Evolutionary conservation across 2,888 invertebrate genomes (phyloP).

Genomic region (Apotomis turbidana): DNA sequence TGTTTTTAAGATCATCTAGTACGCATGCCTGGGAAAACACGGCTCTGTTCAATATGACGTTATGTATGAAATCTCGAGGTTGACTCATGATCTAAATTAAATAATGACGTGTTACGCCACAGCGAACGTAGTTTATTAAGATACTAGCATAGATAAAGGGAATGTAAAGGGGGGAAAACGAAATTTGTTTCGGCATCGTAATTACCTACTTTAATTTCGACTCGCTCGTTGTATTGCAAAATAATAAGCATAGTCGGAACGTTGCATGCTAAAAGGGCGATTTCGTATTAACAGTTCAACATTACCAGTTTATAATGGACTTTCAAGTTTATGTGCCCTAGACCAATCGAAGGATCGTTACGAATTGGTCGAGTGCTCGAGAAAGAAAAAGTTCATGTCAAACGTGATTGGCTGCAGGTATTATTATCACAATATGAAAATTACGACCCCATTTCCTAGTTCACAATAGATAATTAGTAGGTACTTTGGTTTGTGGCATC

Average conservation of each 20-base stretch:
- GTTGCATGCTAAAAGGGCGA: slow-evolving; percentile 60
- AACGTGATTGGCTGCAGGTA: slow-evolving; percentile 51
- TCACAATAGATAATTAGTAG: slow-evolving; percentile 52
- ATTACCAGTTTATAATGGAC: slow-evolving; percentile 21
- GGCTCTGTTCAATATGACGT: slow-evolving; percentile 34
- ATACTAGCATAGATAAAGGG: slow-evolving; percentile 38
- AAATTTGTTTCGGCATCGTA: slow-evolving; percentile 41
- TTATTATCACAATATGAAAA: slow-evolving; percentile 55
- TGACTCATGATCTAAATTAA: slow-evolving; percentile 39
- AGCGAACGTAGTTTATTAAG: slow-evolving; percentile 24
- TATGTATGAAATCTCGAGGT: slow-evolving; percentile 29
- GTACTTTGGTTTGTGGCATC: slow-evolving; percentile 40
- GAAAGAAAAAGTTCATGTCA: slow-evolving; percentile 48
- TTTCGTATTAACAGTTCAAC: slow-evolving; percentile 47
- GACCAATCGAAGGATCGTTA: slow-evolving; percentile 24
- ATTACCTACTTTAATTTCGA: slow-evolving; percentile 47
- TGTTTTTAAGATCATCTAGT: slow-evolving; percentile 39
- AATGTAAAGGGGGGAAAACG: slow-evolving; percentile 22
- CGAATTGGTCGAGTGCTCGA: slow-evolving; percentile 33
- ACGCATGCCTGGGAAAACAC: slow-evolving; percentile 37
- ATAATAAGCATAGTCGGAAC: slow-evolving; percentile 50
- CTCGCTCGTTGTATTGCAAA: slow-evolving; percentile 56
- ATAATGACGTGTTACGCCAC: slow-evolving; percentile 36
- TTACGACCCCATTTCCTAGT: slow-evolving; percentile 50
- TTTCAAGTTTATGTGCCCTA: not conserved